Percentiles rank a stretch among this genome's conserved stretches.
Evolutionary conservation across 2,113 vertebrate genomes (phyloP).

Genomic region (Potamarius usumacintae): DNA sequence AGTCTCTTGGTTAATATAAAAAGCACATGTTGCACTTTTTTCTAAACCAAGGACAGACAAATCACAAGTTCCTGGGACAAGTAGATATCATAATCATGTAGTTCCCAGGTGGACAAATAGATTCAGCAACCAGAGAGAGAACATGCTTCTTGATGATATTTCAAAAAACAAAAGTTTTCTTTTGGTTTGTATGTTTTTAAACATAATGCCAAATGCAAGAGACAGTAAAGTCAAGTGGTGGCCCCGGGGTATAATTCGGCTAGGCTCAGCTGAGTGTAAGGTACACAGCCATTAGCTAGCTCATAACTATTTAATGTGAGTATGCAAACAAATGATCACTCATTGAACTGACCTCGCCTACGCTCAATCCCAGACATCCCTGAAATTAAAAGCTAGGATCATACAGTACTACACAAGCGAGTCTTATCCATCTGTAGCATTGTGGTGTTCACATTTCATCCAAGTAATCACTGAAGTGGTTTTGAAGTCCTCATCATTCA

Average conservation of each 20-base stretch:
- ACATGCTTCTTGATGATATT: not conserved
- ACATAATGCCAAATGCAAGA: not conserved
- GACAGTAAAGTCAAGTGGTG: not conserved
- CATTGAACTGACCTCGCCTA: not conserved
- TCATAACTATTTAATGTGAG: not conserved
- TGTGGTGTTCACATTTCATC: slow-evolving; percentile 49
- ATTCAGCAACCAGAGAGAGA: not conserved
- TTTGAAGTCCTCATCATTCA: slow-evolving; percentile 44
- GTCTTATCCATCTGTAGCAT: not conserved
- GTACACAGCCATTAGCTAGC: not conserved
- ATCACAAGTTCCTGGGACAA: not conserved
- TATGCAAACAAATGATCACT: not conserved
- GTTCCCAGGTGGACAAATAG: not conserved
- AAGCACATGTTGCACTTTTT: not conserved
- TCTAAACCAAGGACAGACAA: not conserved
- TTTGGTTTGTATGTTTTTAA: not conserved
- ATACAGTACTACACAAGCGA: no score
- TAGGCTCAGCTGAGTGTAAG: not conserved
- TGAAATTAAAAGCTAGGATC: no score
- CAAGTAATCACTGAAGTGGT: slow-evolving; percentile 48
- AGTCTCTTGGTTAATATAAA: not conserved
- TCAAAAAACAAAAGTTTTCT: not conserved
- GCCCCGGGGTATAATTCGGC: not conserved
- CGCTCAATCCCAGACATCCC: not conserved
- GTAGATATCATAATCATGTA: not conserved